Base-by-base conservation (phyloP, 2,888 invertebrate genomes). In the Biston betularia region DNA sequence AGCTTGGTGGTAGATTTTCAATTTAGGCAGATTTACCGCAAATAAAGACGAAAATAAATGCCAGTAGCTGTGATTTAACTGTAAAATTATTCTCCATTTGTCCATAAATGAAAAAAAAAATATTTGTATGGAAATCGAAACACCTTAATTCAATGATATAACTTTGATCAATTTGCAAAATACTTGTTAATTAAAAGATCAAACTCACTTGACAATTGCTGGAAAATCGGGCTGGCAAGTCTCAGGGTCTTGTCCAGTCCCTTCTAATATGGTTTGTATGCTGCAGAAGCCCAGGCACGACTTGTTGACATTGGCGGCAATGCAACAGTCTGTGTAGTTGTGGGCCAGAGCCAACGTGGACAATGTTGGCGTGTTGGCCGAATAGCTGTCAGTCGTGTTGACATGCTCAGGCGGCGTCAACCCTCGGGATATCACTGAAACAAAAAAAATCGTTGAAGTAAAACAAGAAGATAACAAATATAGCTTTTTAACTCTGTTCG, bases 291-390 rank as follows among this genome's bases (percentile, higher is more conserved):
- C 97, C 64, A 97, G 93, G 81, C 97, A 98, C 52, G 94, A 88
- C 10, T 91, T 86, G n/a, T 96, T 95, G 1, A 97, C 97, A 80
- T 97, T 97, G 69, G 95, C 94, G 3, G 92, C 86, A 7, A 96
- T 81, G 78, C 97, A 98, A 85, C 97, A 98, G 75, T 96, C 96
- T 0, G 97, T 97, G 87, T 97, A 97, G 86, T 97, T 97, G 85
- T 97, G 97, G 1, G 95, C 94, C 15, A 94, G 78, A 9, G 94
- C 92, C 12, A 87, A 73, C 0, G 89, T 78, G 0, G 90, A 90
- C 0, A 91, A 78, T 0, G 91, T 87, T 9, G 90, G 89, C 1
- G 83, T 76, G 71, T 93, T 89, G 8, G 92, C 86, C 0, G 94
- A 92, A 76, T 94, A 94, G 8, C 81, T 81, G 79, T 93, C 93